These are phyloP conservation scores for Phymastichus coffea DNA, from an alignment of 1,140 invertebrate species.

Conservation along the genomic window DNA sequence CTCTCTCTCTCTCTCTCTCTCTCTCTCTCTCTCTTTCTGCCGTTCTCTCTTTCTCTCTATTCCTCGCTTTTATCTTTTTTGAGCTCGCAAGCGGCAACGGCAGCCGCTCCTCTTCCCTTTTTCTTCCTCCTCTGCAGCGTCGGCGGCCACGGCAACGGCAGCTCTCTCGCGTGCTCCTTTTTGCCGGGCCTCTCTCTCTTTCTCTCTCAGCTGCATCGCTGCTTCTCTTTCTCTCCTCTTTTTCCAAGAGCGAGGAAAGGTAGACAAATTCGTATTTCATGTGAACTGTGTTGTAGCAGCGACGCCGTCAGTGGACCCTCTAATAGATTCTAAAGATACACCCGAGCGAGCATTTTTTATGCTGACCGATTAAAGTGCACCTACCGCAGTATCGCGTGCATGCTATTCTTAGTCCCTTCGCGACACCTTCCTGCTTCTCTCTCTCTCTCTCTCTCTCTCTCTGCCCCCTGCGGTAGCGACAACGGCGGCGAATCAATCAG, in stretches of 20 bases:
- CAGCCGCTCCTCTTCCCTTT: not conserved
- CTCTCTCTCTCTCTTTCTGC: not conserved
- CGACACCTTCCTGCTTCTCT: not conserved
- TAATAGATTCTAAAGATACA: constrained; percentile 23
- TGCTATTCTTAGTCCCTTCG: not conserved
- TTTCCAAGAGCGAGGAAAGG: not conserved
- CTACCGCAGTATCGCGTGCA: not conserved
- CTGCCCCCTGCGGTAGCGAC: not conserved
- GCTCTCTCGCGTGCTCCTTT: not conserved
- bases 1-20: constrained; percentile 2
- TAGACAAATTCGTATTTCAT: constrained; percentile 27
- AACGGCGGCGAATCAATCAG: no score
- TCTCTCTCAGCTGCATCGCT: no score
- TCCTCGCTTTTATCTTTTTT: no score
- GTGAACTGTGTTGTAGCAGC: no score
- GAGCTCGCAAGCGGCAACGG: not conserved
- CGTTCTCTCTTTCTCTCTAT: not conserved
- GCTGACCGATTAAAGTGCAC: no score
- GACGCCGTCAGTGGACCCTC: no score
- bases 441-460: not conserved
- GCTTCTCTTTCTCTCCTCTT: constrained; percentile 9
- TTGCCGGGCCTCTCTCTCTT: not conserved
- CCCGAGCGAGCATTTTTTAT: no score
- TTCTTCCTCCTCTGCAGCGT: no score
- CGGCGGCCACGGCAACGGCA: no score